Evolutionary conservation across 2,888 invertebrate genomes (phyloP), one percentile per base, ranked within the genome.

Genomic region (Lysandra bellargus): DNA sequence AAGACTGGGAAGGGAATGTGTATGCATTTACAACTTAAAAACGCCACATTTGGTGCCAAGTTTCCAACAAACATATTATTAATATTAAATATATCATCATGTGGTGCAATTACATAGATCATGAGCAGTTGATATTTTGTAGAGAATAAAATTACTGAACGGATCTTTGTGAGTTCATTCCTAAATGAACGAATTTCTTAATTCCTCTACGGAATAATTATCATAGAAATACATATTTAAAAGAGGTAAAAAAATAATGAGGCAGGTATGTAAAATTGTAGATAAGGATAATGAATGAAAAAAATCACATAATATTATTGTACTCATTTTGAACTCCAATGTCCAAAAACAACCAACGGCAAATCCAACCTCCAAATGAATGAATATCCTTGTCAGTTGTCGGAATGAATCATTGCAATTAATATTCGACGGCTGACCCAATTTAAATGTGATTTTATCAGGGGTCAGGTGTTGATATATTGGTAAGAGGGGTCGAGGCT

Each of bases 361-460:
- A 53, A 53, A 53, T 53, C 53, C 53, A n/a, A n/a, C 5, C 1
- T 17, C 60, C n/a, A 44, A 30, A 12, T 9, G 61, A 64, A 64
- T 30, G 64, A 64, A 64, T 30, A 64, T 30, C 69, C 33, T 69
- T 69, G 64, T 30, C 64, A 33, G 33, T 69, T 69, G 64, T 30
- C 64, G 17, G 33, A 17, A 37, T 23, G 33, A 69, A 33, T 37
- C 69, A 33, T 61, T 64, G 30, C 30, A 69, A 37, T 33, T 33
- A 12, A 69, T 17, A 33, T 33, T 33, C 23, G 12, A 4, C 64
- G 14, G 69, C 37, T 69, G 69, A 69, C 69, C 69, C 33, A 69
- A 33, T 69, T 33, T 61, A 14, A 33, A 33, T 14, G 12, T 14
- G 69, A 69, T 69, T 33, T 69, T 33, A 69, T 69, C 64, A 9